These are phyloP conservation scores for Syngnathus rostellatus DNA, from an alignment of 2,797 vertebrate genomes.

Conservation along the genomic window DNA sequence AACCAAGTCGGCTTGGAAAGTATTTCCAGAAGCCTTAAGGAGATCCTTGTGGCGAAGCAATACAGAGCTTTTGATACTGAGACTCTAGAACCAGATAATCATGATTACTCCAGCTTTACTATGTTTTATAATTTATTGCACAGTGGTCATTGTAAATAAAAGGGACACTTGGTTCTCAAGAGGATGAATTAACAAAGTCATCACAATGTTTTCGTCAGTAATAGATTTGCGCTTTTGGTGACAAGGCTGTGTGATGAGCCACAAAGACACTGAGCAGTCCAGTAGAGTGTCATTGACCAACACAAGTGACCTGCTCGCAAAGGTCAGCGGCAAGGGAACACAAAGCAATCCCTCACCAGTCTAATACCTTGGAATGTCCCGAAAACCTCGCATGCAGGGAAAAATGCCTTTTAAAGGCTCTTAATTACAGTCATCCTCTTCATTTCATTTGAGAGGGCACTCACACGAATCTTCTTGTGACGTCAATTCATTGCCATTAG, in stretches of 20 bases:
- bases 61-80: background rate
- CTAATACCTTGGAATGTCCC: conserved; percentile 72
- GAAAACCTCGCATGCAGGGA: conserved; percentile 26
- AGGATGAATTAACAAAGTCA: background rate
- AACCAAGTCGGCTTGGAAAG: background rate
- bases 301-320: conserved; percentile 38
- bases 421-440: conserved; percentile 75
- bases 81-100: background rate
- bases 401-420: conserved; percentile 52
- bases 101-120: background rate
- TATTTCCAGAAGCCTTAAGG: background rate
- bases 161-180: background rate
- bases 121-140: background rate
- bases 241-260: background rate
- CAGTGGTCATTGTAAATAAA: background rate
- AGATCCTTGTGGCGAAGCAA: background rate
- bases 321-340: conserved; percentile 56
- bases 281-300: conserved; percentile 37
- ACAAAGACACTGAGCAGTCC: background rate
- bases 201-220: background rate
- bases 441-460: conserved; percentile 63
- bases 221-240: background rate
- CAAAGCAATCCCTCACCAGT: conserved; percentile 59
- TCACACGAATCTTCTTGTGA: conserved; percentile 47
- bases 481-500: conserved; percentile 42